Evolutionary conservation across 2,888 invertebrate genomes (phyloP), one percentile per base, ranked within the genome.

Genomic region (Euzophera pinguis): DNA sequence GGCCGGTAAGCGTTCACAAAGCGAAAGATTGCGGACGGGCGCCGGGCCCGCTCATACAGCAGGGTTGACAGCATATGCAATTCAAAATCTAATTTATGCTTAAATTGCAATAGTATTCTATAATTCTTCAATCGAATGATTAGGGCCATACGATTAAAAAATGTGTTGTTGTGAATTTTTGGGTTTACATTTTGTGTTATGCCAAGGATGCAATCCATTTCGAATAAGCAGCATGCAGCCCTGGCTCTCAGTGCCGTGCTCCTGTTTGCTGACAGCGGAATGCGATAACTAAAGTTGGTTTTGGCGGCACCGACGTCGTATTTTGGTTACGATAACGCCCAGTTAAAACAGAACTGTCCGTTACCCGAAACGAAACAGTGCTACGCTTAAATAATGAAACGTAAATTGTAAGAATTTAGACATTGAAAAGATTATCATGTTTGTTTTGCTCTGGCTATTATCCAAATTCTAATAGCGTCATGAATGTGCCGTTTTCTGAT

Each of bases 251-350:
- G 45, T 64, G 73, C 71, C 62, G 69, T 75, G 81, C 81, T 85
- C 84, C 84, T 83, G 84, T 84, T 83, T 79, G 71, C 73, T 77
- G 81, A 79, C 82, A 81, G 71, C 71, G 81, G 84, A 78, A 83
- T 84, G 84, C 81, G 81, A 86, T 84, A 80, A 77, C 82, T 81
- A 81, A 75, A 84, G 78, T 85, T 75, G 81, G 81, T 79, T 84
- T 81, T 75, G 75, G 75, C 76, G 71, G 69, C 69, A 65, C 66
- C 65, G 70, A 65, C 67, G 65, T 71, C 70, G 74, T 77, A 77
- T 76, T 81, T 82, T 71, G 71, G 74, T 72, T 71, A 66, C 71
- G 75, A 81, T 81, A 81, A 79, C 69, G 65, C 67, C 59, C 66
- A 62, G 68, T 73, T 72, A 71, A 45, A 72, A 73, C 64, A 69